A percentile compares a stretch with the other conserved stretches of the same genome.
phyloP scores from a whole-genome alignment of 2,888 invertebrate genomes.

The Buathra laborator region DNA sequence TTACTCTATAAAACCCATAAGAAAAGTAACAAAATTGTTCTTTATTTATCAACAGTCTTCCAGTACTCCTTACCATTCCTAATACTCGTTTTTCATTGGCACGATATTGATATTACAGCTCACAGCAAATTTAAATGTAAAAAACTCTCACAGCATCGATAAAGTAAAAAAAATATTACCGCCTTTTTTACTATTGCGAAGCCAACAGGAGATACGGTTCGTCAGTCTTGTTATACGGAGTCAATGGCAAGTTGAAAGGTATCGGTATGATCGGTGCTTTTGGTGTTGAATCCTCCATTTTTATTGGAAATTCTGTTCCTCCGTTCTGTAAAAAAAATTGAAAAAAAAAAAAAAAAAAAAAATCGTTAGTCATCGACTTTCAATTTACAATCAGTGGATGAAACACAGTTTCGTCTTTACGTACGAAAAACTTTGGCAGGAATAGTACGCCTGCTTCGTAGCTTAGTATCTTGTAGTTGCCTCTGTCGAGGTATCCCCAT shows the following conservation, averaged over 20 bases:
- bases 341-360: too few species aligned
- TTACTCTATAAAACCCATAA: background rate
- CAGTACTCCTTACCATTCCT: background rate
- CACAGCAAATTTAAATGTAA: background rate
- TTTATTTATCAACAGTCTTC: background rate
- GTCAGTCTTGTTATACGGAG: conserved; percentile 90
- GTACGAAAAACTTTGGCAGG: conserved; percentile 93
- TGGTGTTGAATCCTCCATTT: conserved; percentile 72
- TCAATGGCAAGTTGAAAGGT: conserved; percentile 94
- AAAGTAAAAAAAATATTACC: background rate
- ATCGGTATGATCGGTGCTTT: conserved; percentile 87
- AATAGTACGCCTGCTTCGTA: conserved; percentile 97
- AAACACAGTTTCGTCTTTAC: conserved; percentile 78
- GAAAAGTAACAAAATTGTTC: background rate
- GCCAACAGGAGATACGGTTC: conserved; percentile 88
- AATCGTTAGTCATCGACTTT: background rate
- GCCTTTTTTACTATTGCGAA: background rate
- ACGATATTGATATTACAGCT: background rate
- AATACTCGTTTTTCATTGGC: background rate
- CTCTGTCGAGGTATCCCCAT: conserved; percentile 89
- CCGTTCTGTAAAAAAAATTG: conserved; percentile 86
- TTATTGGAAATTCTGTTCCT: conserved; percentile 88
- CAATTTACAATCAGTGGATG: background rate
- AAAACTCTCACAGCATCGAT: background rate
- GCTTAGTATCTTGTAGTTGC: conserved; percentile 89